Evolutionary conservation across 2,797 vertebrate genomes (phyloP).

Genomic region (Microctenopoma stevenorrisi): DNA sequence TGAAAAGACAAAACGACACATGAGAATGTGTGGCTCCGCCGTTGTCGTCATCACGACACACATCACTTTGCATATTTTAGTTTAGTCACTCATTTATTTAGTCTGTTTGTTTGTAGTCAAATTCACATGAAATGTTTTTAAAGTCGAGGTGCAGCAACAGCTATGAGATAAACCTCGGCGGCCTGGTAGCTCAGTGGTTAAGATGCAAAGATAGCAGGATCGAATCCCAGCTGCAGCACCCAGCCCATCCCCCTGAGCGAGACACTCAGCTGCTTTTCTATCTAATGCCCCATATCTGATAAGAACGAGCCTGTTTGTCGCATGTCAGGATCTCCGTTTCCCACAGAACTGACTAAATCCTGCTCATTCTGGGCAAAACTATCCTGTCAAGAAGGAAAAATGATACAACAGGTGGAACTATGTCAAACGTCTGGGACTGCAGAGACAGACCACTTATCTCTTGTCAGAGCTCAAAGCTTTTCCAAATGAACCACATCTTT

Average conservation of each 20-base stretch:
- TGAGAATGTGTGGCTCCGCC: neutral
- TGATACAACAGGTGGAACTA: slow-evolving; percentile 32
- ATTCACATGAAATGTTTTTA: slow-evolving; percentile 21
- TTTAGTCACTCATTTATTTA: slow-evolving; percentile 9
- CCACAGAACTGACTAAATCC: neutral
- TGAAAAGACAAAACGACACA: slow-evolving; percentile 48
- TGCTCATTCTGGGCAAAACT: slow-evolving; percentile 1
- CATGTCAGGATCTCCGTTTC: slow-evolving; percentile 22
- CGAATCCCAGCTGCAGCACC: too few relatives aligned
- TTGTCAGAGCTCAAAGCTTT: slow-evolving; percentile 61
- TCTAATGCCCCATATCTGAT: slow-evolving; percentile 2
- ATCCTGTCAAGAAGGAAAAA: slow-evolving; percentile 29
- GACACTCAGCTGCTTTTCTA: too few relatives aligned
- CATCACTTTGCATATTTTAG: neutral
- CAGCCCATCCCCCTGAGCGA: too few relatives aligned
- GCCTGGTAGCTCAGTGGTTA: too few relatives aligned
- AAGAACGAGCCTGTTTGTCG: neutral
- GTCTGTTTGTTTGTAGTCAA: neutral
- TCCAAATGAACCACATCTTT: slow-evolving; percentile 65
- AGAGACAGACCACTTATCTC: slow-evolving; percentile 60
- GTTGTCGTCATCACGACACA: neutral
- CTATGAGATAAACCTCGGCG: neutral
- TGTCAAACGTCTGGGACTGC: slow-evolving; percentile 52
- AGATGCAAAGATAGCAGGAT: too few relatives aligned
- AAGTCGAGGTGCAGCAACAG: neutral